Evolutionary conservation across 2,113 vertebrate species (phyloP).

Genomic region (Eulacestoma nigropectus): DNA sequence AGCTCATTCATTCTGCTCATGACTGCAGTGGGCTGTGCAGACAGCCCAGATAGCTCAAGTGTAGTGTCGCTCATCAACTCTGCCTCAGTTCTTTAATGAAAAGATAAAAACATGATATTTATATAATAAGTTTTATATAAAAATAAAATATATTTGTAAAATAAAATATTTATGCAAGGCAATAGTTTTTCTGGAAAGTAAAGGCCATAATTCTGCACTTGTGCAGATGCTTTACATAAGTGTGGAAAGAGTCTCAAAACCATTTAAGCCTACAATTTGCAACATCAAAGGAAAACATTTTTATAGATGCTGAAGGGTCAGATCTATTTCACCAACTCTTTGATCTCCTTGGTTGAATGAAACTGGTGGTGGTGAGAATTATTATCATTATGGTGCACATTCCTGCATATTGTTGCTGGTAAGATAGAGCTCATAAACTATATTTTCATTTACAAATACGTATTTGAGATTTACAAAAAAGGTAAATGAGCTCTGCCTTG

Average conservation of each 20-base stretch:
- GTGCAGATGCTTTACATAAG: not conserved
- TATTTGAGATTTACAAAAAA: not conserved
- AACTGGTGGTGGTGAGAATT: not conserved
- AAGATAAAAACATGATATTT: not conserved
- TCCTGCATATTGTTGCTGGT: not conserved
- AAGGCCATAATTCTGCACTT: not conserved
- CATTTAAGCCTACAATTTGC: not conserved
- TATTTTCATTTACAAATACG: not conserved
- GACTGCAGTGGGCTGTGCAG: not conserved
- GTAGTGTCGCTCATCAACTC: not conserved
- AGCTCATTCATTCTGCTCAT: not conserved
- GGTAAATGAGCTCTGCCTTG: not conserved
- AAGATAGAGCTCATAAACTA: not conserved
- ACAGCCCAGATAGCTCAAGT: not conserved
- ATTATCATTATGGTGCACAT: not conserved
- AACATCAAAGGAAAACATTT: not conserved
- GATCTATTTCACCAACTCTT: not conserved
- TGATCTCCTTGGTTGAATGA: not conserved
- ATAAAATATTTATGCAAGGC: not conserved
- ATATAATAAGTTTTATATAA: not conserved
- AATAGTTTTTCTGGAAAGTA: not conserved
- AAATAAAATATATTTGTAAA: not conserved
- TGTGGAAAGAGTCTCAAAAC: not conserved
- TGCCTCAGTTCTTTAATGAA: not conserved
- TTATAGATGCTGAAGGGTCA: not conserved